Base-by-base conservation (phyloP, 1,140 invertebrate genomes). In the Trissolcus basalis region DNA sequence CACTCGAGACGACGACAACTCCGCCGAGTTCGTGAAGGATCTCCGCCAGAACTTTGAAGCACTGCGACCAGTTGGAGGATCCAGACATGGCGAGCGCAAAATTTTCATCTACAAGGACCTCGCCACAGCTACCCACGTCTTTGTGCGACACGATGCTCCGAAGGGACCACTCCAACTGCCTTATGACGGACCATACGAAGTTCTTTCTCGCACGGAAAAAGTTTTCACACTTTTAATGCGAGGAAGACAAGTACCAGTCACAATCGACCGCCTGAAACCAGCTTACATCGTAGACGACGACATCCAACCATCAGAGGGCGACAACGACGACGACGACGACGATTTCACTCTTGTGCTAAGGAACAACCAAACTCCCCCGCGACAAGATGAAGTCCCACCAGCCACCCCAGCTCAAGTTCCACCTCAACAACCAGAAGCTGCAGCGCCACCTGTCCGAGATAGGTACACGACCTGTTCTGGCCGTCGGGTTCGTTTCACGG, bases 181-280 rank as follows among this genome's bases (percentile, higher is more conserved):
- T 0, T 88, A 88, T 54, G 74, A 77, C 5, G 86, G 88, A 41
- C 85, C 85, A 0, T 87, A 76, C 61, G 48, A 72, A 47, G 83
- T 88, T 5, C 19, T 85, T 1, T 16, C 68, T n/a, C 78, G 80
- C 6, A 33, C 65, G 0, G 47, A 63, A 4, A 86, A 86, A 67
- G 77, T 58, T 43, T 86, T 82, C 56, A 78, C 56, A 19, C 53
- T 86, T 4, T 59, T 80, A 0, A 71, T 81, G 1, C 72, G 32
- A 75, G 16, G 82, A 75, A 81, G 77, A 71, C 54, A 68, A 2
- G 53, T 55, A 0, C 84, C 72, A 0, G 74, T 87, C 16, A 65
- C 81, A 9, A 71, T 87, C 11, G 83, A 88, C 65, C 73, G 86
- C n/a, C 51, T 87, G 2, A 87, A 87, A 71, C 84, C 86, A 33